Conservation (phyloP, 2,113 vertebrate species). For the Jaculus jaculus region DNA sequence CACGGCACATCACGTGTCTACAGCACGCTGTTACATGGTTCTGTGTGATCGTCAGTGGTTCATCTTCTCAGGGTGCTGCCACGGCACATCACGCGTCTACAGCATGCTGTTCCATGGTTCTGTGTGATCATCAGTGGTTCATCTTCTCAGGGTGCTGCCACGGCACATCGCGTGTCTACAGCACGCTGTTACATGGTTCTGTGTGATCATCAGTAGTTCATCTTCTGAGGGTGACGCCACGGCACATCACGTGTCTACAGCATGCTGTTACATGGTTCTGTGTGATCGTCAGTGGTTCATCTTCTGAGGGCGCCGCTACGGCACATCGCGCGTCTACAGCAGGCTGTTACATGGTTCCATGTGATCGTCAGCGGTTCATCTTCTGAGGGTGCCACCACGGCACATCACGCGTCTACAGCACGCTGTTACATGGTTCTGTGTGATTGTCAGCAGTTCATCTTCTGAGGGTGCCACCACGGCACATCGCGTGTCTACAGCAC, state of each 20-base stretch:
- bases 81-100: too few relatives aligned
- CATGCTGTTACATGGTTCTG: background rate
- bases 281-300: background rate
- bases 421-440: background rate
- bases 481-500: too few relatives aligned
- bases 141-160: background rate
- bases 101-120: background rate
- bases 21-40: background rate
- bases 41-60: background rate
- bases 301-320: background rate
- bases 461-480: too few relatives aligned
- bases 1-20: too few relatives aligned
- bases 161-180: too few relatives aligned
- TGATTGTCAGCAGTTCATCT: background rate
- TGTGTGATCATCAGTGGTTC: background rate
- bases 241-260: too few relatives aligned
- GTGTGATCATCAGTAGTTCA: background rate
- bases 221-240: background rate
- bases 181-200: background rate
- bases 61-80: background rate
- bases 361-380: background rate
- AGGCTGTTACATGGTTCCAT: background rate
- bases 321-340: too few relatives aligned
- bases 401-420: too few relatives aligned
- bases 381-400: too few relatives aligned